Base-by-base conservation (phyloP, 2,113 vertebrate species). In the Menura novaehollandiae region DNA sequence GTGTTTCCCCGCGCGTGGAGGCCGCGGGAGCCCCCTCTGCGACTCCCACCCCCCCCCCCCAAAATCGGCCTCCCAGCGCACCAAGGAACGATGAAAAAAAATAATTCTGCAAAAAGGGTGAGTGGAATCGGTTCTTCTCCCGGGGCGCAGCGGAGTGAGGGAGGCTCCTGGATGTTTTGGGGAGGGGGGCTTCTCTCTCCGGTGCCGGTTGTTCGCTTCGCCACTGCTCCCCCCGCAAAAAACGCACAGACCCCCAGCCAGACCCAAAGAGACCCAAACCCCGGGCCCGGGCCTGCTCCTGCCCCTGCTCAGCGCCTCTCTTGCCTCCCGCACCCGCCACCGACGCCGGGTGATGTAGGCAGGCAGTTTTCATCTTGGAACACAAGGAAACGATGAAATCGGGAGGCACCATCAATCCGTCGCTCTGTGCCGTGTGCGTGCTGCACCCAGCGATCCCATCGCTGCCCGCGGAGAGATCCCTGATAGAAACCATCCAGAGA, bases 41-140 rank as follows among this genome's bases (percentile, higher is more conserved):
- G 22, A 56, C 26, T 8, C 15, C 26, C 35, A n/a, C n/a, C 33
- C 77, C 76, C 56, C 52, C 20, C 68, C 59, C 56, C 47, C 63
- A 78, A 4, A 8, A 53, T 30, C 13, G 55, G 63, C 39, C 53
- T 46, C 39, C 55, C 69, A 23, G 85, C 32, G 15, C 71, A 6
- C n/a, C 35, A 2, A 53, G 97, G 97, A 76, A 97, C 27, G 93
- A 99, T 99, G 99, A 99, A 99, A 98, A 99, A 98, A 86, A 99
- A 98, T 97, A 97, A 98, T 97, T 97, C 98, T 73, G 92, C 97
- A 24, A 98, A 98, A 95, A 94, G 98, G 98, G 99, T 99, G 98
- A 98, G 98, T 97, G 2, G 18, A 53, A 27, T 4, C 2, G 11
- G 17, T 9, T 58, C 49, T 47, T 12, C 7, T 49, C 26, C 26